Base-by-base conservation (phyloP, 2,888 invertebrate genomes). In the Thymelicus sylvestris region DNA sequence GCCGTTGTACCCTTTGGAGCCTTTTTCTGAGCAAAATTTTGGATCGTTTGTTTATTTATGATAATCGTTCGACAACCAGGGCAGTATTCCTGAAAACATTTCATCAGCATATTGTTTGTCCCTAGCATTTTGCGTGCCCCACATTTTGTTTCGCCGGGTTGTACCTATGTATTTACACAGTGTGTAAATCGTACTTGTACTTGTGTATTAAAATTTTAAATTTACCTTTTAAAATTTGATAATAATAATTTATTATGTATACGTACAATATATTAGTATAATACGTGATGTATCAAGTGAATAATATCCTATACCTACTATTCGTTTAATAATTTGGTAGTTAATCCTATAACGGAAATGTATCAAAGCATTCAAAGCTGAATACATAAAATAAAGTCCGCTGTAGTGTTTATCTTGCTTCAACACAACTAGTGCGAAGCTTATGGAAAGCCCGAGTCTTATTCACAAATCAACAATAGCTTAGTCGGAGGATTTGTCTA, bases 1-100 rank as follows among this genome's bases (percentile, higher is more conserved):
- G 88, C 86, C 81, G 80, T 75, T 77, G 81, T 84, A 82, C 83
- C 85, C 86, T 85, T 86, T 83, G 81, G 82, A 83, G 83, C 86
- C 83, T 89, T 90, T 90, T 91, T 76, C 75, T 77, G 81, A 80
- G 78, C 81, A 81, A 81, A 85, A 87, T 86, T 85, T 88, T 83
- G 83, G 78, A 81, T 78, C 75, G 78, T 76, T 79, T 83, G 87
- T 88, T 89, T 90, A 84, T 85, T 83, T 88, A 88, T 89, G 88
- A 79, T 86, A 84, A 88, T 79, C 76, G 72, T 67, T 74, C 76
- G 31, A 68, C 75, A 64, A 48, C 69, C 64, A 64, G 69, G 67
- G 48, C 57, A 62, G 44, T 68, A 63, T 59, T 57, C n/a, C 63
- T 15, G 39, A 67, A 68, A 55, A 62, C 68, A 63, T 63, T 63